Evolutionary conservation across 2,888 invertebrate genomes (phyloP).

Genomic region (Archips xylosteana): DNA sequence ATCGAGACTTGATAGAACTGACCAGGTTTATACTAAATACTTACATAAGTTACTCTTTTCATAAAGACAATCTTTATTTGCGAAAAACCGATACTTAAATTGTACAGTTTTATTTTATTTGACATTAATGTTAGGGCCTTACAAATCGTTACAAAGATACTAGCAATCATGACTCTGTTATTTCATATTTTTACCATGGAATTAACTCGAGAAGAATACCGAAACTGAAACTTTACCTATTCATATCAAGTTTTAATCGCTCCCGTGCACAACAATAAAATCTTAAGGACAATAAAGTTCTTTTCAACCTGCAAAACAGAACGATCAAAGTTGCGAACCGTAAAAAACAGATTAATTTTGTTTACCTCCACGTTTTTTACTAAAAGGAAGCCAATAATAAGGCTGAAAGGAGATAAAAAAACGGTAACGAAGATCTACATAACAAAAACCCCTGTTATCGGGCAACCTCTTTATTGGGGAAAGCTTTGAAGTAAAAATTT

Average conservation of each 20-base stretch:
- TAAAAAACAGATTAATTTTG: constrained; percentile 40
- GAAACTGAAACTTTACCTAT: constrained; percentile 27
- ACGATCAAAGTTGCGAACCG: constrained; percentile 24
- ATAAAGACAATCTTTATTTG: too few relatives aligned
- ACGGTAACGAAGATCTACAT: constrained; percentile 44
- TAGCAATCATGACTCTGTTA: neutral
- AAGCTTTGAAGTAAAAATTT: constrained; percentile 42
- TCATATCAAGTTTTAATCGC: constrained; percentile 32
- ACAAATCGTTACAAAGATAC: neutral
- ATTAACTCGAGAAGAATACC: constrained; percentile 15
- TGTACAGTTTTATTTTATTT: too few relatives aligned
- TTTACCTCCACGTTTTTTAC: constrained; percentile 38
- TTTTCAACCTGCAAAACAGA: constrained; percentile 24
- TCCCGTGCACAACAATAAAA: constrained; percentile 33
- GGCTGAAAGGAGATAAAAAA: constrained; percentile 43
- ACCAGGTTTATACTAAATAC: too few relatives aligned
- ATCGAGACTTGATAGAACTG: too few relatives aligned
- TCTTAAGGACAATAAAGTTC: constrained; percentile 29
- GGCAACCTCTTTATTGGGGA: constrained; percentile 41
- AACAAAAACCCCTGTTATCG: constrained; percentile 44
- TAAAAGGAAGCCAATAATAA: constrained; percentile 43
- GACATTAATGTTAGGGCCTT: neutral
- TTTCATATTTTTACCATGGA: neutral
- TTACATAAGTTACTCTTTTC: too few relatives aligned
- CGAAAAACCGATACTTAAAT: too few relatives aligned